Base-by-base conservation (phyloP, 2,888 invertebrate species). In the Epistrophe eligans region DNA sequence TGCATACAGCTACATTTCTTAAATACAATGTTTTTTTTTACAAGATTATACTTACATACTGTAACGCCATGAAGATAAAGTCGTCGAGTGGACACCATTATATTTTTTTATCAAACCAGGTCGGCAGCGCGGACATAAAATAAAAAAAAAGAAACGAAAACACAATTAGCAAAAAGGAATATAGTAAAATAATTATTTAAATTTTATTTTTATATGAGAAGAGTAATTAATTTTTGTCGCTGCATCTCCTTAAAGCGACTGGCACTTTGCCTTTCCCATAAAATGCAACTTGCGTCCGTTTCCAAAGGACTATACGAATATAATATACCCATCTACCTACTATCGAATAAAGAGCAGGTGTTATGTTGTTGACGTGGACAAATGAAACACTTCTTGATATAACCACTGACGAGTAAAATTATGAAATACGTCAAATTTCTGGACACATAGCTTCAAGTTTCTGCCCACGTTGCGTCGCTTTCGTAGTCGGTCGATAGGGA, bases 141-240 rank as follows among this genome's bases (percentile, higher is more conserved):
- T n/a, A n/a, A 32, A 55, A 45, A 77, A 73, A 64, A 1, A 71
- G 43, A 24, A 71, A 55, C 67, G 24, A 66, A 66, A 35, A 77
- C 13, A 40, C 45, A 70, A 66, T 85, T 74, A 85, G 77, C 58
- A 35, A 48, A 70, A 15, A 17, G 13, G 17, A 40, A 60, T 15
- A 77, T 15, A 77, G 48, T 84, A 73, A 81, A 85, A 70, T 77
- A 77, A 64, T 52, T 70, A 77, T 72, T 84, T 71, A 66, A 77
- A 77, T 79, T 73, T 62, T 11, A 50, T 52, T 74, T 80, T 77
- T 11, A 64, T 60, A 52, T 52, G 50, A 62, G 71, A 67, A 70
- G 62, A 67, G 77, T 81, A 85, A 85, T 85, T 82, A 81, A 77
- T 82, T 82, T 79, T 79, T 79, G 77, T 88, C 79, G 84, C 80